Base-by-base conservation (phyloP, 2,797 vertebrate species). In the Pipistrellus pipistrellus region DNA sequence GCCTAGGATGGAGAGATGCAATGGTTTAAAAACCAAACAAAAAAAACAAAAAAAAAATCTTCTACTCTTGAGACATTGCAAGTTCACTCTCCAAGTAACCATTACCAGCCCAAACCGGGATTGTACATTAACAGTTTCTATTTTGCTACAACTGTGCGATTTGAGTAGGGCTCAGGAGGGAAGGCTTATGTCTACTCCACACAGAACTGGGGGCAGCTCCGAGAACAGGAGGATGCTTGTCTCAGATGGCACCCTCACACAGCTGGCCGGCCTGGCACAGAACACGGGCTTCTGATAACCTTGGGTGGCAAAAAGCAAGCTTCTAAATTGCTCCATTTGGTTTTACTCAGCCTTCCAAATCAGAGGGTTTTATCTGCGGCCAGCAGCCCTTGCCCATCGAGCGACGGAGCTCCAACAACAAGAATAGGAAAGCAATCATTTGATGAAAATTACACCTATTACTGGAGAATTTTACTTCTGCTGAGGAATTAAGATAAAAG, bases 371-470 rank as follows among this genome's bases (percentile, higher is more conserved):
- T 86, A 77, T 72, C 88, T 64, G 30, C 0, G 7, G 62, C 72
- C 88, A 85, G 41, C 51, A 90, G n/a, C 13, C 46, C 51, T 90
- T 88, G 87, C 82, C 68, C 83, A 68, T 77, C 66, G 64, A 80
- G 38, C 8, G 2, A 86, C 3, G 30, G 59, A 68, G 23, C 11
- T 75, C 82, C 68, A 91, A 83, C 78, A 76, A 71, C 78, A 86
- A 92, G 69, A 92, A 92, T 83, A 62, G 46, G 55, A 86, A 96
- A 93, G 66, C 48, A 57, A 93, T 93, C n/a, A 0, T 84, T 95
- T 80, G 30, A 95, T 91, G 91, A 91, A 96, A 97, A 97, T 96
- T 92, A 92, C 25, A 77, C 55, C 85, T 92, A 95, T 95, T 94
- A 95, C 55, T 72, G 77, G 78, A 96, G 85, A 91, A 92, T 88